Conservation (phyloP, 2,797 vertebrate species). For the Oryzias sinensis region DNA sequence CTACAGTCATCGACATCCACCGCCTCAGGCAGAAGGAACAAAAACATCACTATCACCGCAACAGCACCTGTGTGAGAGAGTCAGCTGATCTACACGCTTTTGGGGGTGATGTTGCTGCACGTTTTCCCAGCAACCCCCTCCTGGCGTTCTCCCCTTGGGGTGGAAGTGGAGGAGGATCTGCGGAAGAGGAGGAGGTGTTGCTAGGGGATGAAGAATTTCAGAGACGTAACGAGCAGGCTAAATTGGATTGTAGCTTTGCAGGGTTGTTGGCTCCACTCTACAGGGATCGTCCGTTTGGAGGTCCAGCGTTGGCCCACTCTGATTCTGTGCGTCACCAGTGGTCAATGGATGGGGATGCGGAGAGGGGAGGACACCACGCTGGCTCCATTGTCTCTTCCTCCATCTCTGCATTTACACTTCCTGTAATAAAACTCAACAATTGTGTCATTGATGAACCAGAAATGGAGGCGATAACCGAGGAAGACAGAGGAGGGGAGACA, state of each 20-base stretch:
- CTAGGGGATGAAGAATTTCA: conserved; percentile 75
- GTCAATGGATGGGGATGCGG: conserved; percentile 57
- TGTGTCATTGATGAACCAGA: conserved; percentile 96
- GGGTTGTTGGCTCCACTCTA: conserved; percentile 85
- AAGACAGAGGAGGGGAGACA: conserved; percentile 66
- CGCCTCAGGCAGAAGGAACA: conserved; percentile 88
- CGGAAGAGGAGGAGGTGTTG: conserved; percentile 78
- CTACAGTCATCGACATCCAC: conserved; percentile 97
- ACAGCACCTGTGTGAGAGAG: conserved; percentile 67
- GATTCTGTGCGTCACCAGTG: conserved; percentile 67
- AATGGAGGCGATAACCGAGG: conserved; percentile 93
- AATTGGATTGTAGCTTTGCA: conserved; percentile 62
- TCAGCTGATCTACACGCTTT: conserved; percentile 51
- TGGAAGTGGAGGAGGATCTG: conserved; percentile 52
- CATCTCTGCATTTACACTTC: conserved; percentile 93
- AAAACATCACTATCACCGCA: conserved; percentile 75
- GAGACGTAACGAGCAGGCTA: conserved; percentile 33
- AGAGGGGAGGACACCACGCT: conserved; percentile 77
- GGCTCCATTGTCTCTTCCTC: conserved; percentile 97
- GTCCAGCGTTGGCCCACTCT: conserved; percentile 66
- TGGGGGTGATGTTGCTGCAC: conserved; percentile 74
- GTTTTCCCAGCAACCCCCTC: conserved; percentile 82
- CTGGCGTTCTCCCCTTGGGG: conserved; percentile 78
- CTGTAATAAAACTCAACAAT: conserved; percentile 98
- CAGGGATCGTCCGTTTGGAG: conserved; percentile 70